phyloP scores from a whole-genome alignment of 2,797 vertebrate genomes.

The Pangasius larnaudii region DNA sequence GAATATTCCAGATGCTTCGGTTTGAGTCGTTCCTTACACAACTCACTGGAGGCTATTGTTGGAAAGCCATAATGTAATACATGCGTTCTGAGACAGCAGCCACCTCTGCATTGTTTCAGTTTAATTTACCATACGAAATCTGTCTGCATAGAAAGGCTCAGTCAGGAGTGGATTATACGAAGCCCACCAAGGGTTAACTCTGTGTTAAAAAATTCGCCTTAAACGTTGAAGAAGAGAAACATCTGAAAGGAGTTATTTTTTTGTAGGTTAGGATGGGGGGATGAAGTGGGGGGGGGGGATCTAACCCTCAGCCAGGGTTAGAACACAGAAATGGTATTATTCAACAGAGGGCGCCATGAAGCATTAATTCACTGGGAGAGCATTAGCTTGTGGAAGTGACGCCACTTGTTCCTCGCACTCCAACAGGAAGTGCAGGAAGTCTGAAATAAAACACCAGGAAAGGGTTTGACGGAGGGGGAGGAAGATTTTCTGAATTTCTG shows the following conservation, averaged over 20 bases:
- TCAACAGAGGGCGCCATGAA: constrained; percentile 44
- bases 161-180: too few species aligned
- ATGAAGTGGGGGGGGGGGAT: background rate
- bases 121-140: constrained; percentile 32
- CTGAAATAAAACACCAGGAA: constrained; percentile 59
- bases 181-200: background rate
- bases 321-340: constrained; percentile 11
- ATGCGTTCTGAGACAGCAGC: constrained; percentile 20
- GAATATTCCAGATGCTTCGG: constrained; percentile 35
- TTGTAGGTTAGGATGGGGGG: background rate
- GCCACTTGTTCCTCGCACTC: constrained; percentile 8
- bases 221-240: constrained; percentile 27
- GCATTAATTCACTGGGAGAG: background rate
- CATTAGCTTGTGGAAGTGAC: constrained; percentile 13
- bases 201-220: constrained; percentile 13
- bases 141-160: background rate
- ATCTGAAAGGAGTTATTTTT: constrained; percentile 45
- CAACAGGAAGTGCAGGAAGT: constrained; percentile 60
- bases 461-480: constrained; percentile 32
- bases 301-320: background rate
- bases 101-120: constrained; percentile 12
- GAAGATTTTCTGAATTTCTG: constrained; percentile 30
- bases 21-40: constrained; percentile 27
- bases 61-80: constrained; percentile 19
- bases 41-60: constrained; percentile 12